phyloP scores from a whole-genome alignment of 2,888 invertebrate genomes.

The Dicycla oo region DNA sequence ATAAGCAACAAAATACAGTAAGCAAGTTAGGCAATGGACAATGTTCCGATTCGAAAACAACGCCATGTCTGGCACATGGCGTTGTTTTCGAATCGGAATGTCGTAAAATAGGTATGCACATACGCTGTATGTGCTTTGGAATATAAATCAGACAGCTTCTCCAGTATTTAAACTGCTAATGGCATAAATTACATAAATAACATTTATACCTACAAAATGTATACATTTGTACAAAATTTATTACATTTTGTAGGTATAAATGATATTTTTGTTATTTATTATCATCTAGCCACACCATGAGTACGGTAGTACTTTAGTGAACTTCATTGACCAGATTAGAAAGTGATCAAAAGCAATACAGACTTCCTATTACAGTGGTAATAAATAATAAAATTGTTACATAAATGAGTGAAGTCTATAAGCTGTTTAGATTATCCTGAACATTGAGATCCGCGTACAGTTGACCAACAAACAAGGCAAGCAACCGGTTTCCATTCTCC shows the following conservation, averaged over 20 bases:
- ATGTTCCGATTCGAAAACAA: slow-evolving; percentile 19
- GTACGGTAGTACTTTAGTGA: slow-evolving; percentile 30
- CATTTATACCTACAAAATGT: no score
- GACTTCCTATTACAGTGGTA: background rate
- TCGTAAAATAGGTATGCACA: background rate
- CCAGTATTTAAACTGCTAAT: no score
- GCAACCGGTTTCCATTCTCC: slow-evolving; percentile 65
- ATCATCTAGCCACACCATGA: background rate
- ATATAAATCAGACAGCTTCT: slow-evolving; percentile 1
- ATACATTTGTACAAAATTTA: no score
- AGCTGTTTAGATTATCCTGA: slow-evolving; percentile 41
- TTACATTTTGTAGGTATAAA: background rate
- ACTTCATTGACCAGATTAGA: slow-evolving; percentile 35
- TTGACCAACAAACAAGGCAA: slow-evolving; percentile 59
- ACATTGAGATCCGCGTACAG: slow-evolving; percentile 18
- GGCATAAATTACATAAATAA: no score
- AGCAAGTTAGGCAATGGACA: slow-evolving; percentile 18
- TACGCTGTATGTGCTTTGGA: background rate
- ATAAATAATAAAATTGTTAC: slow-evolving; percentile 12
- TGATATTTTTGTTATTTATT: background rate
- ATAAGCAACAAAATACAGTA: background rate
- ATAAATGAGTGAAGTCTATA: slow-evolving; percentile 23
- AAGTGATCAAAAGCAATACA: slow-evolving; percentile 21
- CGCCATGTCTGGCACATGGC: background rate
- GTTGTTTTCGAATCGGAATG: no score